phyloP scores from a whole-genome alignment of 2,888 invertebrate genomes.

The Tolmerus cingulatus region DNA sequence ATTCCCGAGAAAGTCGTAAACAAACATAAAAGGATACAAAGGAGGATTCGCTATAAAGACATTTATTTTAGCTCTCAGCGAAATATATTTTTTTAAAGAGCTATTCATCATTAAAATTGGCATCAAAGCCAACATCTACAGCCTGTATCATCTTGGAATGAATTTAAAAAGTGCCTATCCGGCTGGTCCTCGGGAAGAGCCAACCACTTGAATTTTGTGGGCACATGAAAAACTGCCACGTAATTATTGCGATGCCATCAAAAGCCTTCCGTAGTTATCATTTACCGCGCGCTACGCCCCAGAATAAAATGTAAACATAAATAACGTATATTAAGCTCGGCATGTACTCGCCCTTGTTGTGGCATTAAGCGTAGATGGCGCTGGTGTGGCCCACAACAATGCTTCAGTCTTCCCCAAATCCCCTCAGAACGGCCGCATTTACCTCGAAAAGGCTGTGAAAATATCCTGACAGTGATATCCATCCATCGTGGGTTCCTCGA shows the following conservation, averaged over 20 bases:
- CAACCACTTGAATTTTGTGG: neutral
- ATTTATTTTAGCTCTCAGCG: neutral
- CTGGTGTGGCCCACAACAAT: neutral
- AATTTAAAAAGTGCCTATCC: neutral
- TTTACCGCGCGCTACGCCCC: neutral
- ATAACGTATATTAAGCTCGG: neutral
- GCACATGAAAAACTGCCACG: neutral
- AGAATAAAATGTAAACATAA: neutral
- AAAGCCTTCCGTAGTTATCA: neutral
- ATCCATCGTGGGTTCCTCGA: neutral
- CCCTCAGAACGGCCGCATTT: neutral
- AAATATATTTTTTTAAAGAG: neutral
- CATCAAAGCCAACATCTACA: neutral
- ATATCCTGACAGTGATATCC: neutral
- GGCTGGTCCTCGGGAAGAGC: neutral
- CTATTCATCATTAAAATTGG: neutral
- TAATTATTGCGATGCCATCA: neutral
- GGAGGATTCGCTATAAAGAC: neutral
- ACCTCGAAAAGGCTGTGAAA: neutral
- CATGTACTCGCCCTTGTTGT: neutral
- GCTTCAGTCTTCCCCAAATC: neutral
- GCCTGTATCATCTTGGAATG: neutral
- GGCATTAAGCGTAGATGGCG: neutral
- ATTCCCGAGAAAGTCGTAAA: neutral
- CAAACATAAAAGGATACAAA: neutral